Conservation (phyloP, 2,888 invertebrate species). For the Coelinius sp. region DNA sequence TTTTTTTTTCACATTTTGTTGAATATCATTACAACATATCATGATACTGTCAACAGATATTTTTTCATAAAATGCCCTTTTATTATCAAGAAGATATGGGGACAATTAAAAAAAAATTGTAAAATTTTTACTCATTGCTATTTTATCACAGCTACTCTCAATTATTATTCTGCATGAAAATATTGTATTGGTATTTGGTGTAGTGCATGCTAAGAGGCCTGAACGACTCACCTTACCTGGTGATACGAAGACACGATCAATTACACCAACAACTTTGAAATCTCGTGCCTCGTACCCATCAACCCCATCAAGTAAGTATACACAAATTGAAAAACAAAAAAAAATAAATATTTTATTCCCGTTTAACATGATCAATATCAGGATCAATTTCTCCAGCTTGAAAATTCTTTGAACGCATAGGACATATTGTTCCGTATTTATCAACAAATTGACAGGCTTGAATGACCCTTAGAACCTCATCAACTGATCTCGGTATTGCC, state of each 20-base stretch:
- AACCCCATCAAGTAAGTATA: slow-evolving; percentile 65
- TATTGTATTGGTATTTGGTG: slow-evolving; percentile 55
- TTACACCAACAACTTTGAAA: slow-evolving; percentile 60
- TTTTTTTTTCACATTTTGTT: too few species aligned
- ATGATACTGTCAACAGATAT: too few species aligned
- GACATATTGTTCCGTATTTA: slow-evolving; percentile 81
- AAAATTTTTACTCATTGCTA: not conserved
- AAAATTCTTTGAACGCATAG: slow-evolving; percentile 39
- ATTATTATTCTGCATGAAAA: slow-evolving; percentile 34
- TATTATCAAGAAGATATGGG: too few species aligned
- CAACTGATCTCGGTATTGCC: slow-evolving; percentile 92
- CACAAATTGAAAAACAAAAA: slow-evolving; percentile 1
- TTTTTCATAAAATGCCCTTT: too few species aligned
- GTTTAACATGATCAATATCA: not conserved
- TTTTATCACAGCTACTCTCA: not conserved
- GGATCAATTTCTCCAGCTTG: slow-evolving; percentile 24
- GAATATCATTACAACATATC: too few species aligned
- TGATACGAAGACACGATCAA: slow-evolving; percentile 53
- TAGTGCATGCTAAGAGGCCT: slow-evolving; percentile 67
- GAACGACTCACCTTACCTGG: slow-evolving; percentile 58
- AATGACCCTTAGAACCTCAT: slow-evolving; percentile 91
- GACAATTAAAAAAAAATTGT: too few species aligned
- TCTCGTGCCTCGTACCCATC: slow-evolving; percentile 55
- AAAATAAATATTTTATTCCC: not conserved
- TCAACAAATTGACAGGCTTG: slow-evolving; percentile 97